These are phyloP conservation scores for Vombatus ursinus DNA, from an alignment of 2,113 vertebrate species.

Conservation along the genomic window DNA sequence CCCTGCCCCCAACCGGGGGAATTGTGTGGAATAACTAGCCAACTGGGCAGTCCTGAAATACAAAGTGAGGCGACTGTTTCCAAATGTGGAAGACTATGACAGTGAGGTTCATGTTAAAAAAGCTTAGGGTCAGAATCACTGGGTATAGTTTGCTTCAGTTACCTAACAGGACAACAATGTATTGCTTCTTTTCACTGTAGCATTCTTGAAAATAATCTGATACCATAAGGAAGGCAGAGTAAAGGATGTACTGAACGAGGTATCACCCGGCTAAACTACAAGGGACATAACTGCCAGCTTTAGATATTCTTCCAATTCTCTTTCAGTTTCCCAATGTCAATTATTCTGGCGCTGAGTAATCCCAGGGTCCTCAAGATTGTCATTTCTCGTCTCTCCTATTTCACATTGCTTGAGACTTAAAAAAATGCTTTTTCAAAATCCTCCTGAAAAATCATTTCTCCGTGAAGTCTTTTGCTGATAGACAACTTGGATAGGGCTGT, in stretches of 20 bases:
- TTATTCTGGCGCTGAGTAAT: constrained; percentile 27
- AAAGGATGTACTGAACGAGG: neutral
- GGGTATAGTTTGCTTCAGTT: constrained; percentile 22
- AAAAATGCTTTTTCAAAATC: constrained; percentile 44
- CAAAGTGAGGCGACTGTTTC: neutral
- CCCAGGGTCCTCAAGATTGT: constrained; percentile 3
- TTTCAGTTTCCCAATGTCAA: constrained; percentile 35
- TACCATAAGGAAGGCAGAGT: neutral
- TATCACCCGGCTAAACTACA: neutral
- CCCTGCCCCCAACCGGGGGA: neutral
- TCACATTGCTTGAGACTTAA: constrained; percentile 1
- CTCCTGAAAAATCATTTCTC: constrained; percentile 43
- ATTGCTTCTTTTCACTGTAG: neutral
- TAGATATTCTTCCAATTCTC: constrained; percentile 5
- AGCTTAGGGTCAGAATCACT: neutral
- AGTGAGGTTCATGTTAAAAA: constrained; percentile 20
- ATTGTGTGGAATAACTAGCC: neutral
- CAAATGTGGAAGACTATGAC: neutral
- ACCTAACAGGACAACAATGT: neutral
- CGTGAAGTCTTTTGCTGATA: constrained; percentile 32
- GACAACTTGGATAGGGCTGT: constrained; percentile 14
- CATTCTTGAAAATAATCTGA: constrained; percentile 50
- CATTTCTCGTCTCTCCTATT: constrained; percentile 43
- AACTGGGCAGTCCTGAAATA: neutral
- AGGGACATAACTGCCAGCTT: neutral